Conservation (phyloP, 2,113 vertebrate genomes). For the Indri indri region DNA sequence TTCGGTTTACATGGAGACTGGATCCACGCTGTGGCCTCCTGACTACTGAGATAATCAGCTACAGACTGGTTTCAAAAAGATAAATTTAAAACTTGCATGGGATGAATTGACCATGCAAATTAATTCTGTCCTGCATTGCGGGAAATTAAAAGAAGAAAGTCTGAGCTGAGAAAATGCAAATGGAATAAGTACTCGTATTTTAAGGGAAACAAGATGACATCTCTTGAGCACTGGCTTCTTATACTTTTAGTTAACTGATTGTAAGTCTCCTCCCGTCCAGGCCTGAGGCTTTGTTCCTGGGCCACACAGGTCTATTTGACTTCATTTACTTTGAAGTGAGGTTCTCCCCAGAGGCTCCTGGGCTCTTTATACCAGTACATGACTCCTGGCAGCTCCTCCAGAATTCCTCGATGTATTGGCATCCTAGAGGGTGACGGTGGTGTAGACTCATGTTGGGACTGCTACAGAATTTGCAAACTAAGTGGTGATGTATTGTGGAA, state of each 20-base stretch:
- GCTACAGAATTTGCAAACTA: neutral
- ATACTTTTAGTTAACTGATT: neutral
- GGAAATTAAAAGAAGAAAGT: slow-evolving; percentile 25
- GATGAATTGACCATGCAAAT: slow-evolving; percentile 25
- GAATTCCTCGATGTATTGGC: neutral
- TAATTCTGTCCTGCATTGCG: neutral
- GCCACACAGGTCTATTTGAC: neutral
- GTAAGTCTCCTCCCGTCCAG: neutral
- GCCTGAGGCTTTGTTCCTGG: neutral
- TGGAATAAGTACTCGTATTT: neutral
- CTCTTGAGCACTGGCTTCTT: neutral
- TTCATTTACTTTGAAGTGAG: neutral
- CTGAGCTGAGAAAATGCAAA: neutral
- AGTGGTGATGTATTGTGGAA: neutral
- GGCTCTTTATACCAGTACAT: neutral
- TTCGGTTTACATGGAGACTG: neutral
- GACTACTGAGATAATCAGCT: neutral
- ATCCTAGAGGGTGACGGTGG: neutral
- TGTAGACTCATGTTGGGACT: neutral
- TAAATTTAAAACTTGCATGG: neutral
- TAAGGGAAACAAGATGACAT: neutral
- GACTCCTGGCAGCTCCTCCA: neutral
- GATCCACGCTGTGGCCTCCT: neutral
- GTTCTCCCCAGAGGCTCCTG: neutral
- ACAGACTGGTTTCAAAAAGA: neutral